Conservation (phyloP, 2,113 vertebrate genomes). For the Aptenodytes patagonicus region DNA sequence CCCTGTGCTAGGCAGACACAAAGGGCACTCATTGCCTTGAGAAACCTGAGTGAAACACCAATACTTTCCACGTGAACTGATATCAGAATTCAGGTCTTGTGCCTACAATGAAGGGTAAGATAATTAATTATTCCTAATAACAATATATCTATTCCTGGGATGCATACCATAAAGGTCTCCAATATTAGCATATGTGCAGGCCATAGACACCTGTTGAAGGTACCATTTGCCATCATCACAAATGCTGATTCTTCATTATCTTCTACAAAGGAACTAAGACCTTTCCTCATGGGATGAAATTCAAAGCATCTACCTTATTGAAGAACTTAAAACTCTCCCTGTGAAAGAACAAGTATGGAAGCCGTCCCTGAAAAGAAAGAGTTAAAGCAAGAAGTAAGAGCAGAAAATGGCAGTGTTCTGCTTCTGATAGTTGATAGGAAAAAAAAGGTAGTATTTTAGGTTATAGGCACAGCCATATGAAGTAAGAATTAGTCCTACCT, state of each 20-base stretch:
- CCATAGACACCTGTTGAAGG: not conserved
- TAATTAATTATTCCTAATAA: constrained; percentile 16
- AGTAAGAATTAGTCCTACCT: not conserved
- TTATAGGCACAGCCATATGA: not conserved
- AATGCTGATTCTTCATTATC: constrained; percentile 57
- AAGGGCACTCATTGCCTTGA: not conserved
- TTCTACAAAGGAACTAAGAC: constrained; percentile 36
- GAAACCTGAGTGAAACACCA: not conserved
- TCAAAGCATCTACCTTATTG: constrained; percentile 57
- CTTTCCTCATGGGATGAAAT: constrained; percentile 26
- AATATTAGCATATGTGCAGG: constrained; percentile 2
- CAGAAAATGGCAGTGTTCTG: not conserved
- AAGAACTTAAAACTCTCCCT: constrained; percentile 45
- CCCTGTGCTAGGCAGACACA: not conserved
- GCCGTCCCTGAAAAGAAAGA: constrained; percentile 26
- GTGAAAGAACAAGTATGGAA: constrained; percentile 10
- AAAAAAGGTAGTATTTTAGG: not conserved
- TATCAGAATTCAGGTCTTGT: not conserved
- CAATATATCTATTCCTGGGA: not conserved
- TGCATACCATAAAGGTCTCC: not conserved
- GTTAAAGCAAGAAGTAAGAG: constrained; percentile 46
- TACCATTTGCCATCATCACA: not conserved
- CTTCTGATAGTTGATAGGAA: not conserved
- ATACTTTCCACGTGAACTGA: not conserved
- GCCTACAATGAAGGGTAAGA: not conserved